These are phyloP conservation scores for Sphaerophoria rueppellii DNA, from an alignment of 2,888 invertebrate genomes.

Conservation along the genomic window DNA sequence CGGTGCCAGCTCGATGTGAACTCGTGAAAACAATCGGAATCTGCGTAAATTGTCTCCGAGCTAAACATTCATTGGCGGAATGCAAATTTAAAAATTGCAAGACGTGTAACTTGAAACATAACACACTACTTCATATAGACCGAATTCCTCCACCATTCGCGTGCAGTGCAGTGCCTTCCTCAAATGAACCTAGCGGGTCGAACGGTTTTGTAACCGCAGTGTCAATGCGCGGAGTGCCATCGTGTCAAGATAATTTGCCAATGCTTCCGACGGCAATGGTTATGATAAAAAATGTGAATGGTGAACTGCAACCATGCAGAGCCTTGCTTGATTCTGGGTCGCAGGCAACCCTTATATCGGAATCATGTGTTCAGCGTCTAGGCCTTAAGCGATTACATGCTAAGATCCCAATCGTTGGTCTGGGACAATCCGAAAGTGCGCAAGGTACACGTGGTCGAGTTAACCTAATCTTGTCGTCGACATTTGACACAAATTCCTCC, in stretches of 20 bases:
- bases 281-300: conserved; percentile 8
- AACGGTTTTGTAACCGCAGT: background rate
- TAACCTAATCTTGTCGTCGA: background rate
- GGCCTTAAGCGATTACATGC: conserved; percentile 26
- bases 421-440: conserved; percentile 20
- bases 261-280: conserved; percentile 50
- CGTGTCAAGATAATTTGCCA: background rate
- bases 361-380: conserved; percentile 30
- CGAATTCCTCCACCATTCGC: conserved; percentile 5
- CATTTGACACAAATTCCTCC: background rate
- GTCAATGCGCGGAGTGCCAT: background rate
- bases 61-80: conserved; percentile 6
- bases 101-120: conserved; percentile 28
- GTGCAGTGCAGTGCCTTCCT: background rate
- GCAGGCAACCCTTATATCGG: conserved; percentile 33
- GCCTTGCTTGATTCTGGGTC: conserved; percentile 39
- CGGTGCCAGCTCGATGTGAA: conserved; percentile 28
- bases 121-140: conserved; percentile 32
- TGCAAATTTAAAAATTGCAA: conserved; percentile 38
- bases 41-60: conserved; percentile 26
- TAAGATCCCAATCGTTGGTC: conserved; percentile 6
- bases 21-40: conserved; percentile 39
- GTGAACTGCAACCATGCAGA: conserved; percentile 29
- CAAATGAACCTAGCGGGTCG: background rate
- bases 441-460: conserved; percentile 37